These are phyloP conservation scores for Mechanitis mazaeus DNA, from an alignment of 2,888 invertebrate genomes.

Conservation along the genomic window DNA sequence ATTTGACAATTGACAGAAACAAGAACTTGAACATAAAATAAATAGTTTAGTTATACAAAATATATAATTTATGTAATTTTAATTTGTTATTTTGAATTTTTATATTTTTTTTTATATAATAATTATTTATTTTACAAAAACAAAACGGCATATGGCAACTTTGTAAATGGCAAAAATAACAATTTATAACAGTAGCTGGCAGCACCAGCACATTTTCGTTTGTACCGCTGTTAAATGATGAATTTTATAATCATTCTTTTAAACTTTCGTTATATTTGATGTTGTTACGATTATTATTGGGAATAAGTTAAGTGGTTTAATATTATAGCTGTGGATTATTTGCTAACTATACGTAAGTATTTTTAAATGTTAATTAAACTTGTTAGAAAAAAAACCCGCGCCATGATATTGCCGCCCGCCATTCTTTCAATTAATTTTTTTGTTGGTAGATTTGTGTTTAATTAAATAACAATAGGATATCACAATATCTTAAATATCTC, in stretches of 20 bases:
- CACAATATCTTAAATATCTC: too few relatives aligned
- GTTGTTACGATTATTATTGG: constrained; percentile 35
- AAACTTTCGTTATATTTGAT: constrained; percentile 44
- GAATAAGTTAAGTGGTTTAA: constrained; percentile 40
- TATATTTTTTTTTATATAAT: background rate
- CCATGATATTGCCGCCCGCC: constrained; percentile 66
- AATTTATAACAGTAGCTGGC: background rate
- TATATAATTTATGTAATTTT: too few relatives aligned
- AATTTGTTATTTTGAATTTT: too few relatives aligned
- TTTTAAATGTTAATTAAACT: constrained; percentile 26
- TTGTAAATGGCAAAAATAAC: constrained; percentile 15
- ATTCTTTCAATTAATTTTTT: constrained; percentile 49
- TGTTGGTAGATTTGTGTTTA: constrained; percentile 34
- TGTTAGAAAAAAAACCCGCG: constrained; percentile 37
- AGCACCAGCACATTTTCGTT: constrained; percentile 30
- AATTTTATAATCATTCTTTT: constrained; percentile 47
- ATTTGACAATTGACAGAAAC: constrained; percentile 12
- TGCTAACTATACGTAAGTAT: constrained; percentile 46
- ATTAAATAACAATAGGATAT: background rate
- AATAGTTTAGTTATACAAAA: too few relatives aligned
- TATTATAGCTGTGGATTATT: constrained; percentile 41
- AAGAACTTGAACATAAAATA: background rate
- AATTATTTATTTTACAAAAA: background rate
- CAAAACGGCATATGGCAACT: constrained; percentile 21
- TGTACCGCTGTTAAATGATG: constrained; percentile 43